A percentile compares a stretch with the other conserved stretches of the same genome.
phyloP scores from a whole-genome alignment of 2,113 vertebrate genomes.

The Chiloscyllium plagiosum region DNA sequence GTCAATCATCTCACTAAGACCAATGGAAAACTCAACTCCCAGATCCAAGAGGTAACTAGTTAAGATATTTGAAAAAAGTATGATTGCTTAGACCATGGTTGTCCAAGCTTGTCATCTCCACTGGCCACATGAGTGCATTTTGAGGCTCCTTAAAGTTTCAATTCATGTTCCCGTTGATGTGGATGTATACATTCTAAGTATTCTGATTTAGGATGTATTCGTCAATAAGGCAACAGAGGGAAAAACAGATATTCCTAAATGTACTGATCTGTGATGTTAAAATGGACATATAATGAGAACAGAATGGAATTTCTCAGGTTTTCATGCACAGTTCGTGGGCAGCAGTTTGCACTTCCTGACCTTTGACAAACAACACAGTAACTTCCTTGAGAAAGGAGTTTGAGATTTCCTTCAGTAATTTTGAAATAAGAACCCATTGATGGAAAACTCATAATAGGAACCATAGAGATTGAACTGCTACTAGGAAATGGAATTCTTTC shows the following conservation, averaged over 20 bases:
- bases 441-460: background rate
- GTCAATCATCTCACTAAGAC: slow-evolving; percentile 45
- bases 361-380: background rate
- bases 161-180: background rate
- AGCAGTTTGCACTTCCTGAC: background rate
- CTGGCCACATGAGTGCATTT: background rate
- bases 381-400: background rate
- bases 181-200: background rate
- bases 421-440: background rate
- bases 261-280: background rate
- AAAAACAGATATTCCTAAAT: background rate
- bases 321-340: background rate
- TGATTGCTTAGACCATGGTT: background rate
- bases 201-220: background rate
- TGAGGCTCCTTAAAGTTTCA: background rate
- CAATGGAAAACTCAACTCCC: slow-evolving; percentile 44
- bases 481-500: background rate
- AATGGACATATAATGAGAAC: background rate
- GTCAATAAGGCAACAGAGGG: background rate
- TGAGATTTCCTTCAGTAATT: background rate
- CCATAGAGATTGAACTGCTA: background rate
- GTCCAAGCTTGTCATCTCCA: background rate
- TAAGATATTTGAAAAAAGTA: background rate
- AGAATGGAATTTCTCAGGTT: background rate
- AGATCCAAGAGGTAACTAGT: slow-evolving; percentile 38